phyloP scores from a whole-genome alignment of 2,797 vertebrate species.

The Gallinago solitaria region DNA sequence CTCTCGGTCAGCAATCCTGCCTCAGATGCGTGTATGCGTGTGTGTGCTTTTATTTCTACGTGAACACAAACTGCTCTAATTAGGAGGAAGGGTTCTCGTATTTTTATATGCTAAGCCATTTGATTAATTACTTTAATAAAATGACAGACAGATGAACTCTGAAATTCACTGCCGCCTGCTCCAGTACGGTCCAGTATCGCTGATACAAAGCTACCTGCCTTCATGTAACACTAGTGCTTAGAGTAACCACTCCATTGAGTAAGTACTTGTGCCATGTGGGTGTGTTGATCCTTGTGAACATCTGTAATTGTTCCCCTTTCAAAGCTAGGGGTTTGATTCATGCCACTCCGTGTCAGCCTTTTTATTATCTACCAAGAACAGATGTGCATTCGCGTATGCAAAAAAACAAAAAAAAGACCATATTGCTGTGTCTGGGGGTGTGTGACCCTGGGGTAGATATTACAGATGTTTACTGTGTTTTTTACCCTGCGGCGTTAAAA shows the following conservation, averaged over 20 bases:
- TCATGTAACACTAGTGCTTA: neutral
- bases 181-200: neutral
- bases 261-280: neutral
- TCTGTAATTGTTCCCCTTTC: neutral
- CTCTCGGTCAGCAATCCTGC: neutral
- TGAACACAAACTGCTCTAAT: neutral
- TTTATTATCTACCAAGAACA: neutral
- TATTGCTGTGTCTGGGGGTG: neutral
- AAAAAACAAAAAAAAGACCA: neutral
- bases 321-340: neutral
- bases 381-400: neutral
- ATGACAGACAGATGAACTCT: neutral
- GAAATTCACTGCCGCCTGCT: slow-evolving; percentile 9
- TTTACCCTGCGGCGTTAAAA: neutral
- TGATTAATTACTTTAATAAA: slow-evolving; percentile 41
- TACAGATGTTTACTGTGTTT: neutral
- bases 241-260: neutral
- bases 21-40: neutral
- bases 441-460: neutral
- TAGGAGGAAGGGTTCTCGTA: slow-evolving; percentile 4
- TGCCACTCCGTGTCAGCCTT: slow-evolving; percentile 11
- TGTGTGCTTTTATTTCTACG: neutral
- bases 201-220: neutral
- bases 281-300: neutral
- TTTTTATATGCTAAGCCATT: slow-evolving; percentile 52